Evolutionary conservation across 2,113 vertebrate genomes (phyloP).

Genomic region (Grammomys dolichurus): DNA sequence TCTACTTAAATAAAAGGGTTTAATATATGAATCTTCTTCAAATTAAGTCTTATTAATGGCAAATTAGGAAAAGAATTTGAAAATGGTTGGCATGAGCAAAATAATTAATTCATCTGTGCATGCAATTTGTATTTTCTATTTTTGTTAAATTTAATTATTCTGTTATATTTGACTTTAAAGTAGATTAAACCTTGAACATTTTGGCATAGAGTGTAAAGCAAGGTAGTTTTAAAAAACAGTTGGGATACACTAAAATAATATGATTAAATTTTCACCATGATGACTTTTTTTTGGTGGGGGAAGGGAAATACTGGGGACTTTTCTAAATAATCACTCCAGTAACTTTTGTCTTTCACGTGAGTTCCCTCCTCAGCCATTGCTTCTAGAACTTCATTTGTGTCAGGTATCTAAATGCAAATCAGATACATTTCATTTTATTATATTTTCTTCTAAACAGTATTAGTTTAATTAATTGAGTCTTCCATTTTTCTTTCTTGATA

Average conservation of each 20-base stretch:
- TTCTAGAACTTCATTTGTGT: neutral
- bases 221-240: neutral
- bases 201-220: conserved; percentile 22
- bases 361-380: neutral
- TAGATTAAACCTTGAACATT: neutral
- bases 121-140: neutral
- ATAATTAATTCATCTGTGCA: neutral
- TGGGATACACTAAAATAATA: neutral
- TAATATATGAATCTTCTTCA: neutral
- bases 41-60: neutral
- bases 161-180: neutral
- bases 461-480: conserved; percentile 59
- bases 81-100: neutral
- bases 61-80: neutral
- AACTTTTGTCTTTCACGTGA: neutral
- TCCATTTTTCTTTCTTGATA: conserved; percentile 64
- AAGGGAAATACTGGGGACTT: neutral
- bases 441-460: conserved; percentile 48
- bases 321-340: neutral
- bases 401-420: neutral
- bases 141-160: neutral
- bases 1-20: neutral
- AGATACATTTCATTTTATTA: conserved; percentile 47
- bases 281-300: neutral
- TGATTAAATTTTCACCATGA: neutral